These are phyloP conservation scores for Drosophila ustulata DNA, from an alignment of 2,888 invertebrate species.

Conservation along the genomic window DNA sequence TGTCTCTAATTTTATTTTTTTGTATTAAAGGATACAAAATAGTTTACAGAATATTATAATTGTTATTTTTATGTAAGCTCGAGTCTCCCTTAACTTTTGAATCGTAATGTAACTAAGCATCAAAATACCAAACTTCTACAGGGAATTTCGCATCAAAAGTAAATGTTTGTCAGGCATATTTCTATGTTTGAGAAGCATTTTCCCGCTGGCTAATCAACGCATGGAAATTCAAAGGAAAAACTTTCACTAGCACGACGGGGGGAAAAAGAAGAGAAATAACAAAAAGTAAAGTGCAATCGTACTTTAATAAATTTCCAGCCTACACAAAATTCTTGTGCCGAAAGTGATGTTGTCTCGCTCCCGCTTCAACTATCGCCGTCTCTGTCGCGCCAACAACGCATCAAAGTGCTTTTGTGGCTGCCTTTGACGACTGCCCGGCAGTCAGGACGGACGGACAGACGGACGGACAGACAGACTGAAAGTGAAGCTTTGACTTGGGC, in stretches of 20 bases:
- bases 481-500: slow-evolving; percentile 45
- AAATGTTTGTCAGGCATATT: slow-evolving; percentile 14
- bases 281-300: background rate
- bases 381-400: background rate
- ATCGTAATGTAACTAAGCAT: too few relatives aligned
- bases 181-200: background rate
- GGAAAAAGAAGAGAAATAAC: too few relatives aligned
- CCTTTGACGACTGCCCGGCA: slow-evolving; percentile 2
- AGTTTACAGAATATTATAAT: too few relatives aligned
- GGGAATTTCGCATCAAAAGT: slow-evolving; percentile 22
- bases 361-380: background rate
- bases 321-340: background rate
- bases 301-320: slow-evolving; percentile 27
- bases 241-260: slow-evolving; percentile 2
- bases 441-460: background rate
- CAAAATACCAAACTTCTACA: too few relatives aligned
- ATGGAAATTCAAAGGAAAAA: slow-evolving; percentile 15
- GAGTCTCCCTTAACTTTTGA: too few relatives aligned
- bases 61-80: too few relatives aligned
- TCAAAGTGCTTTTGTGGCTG: slow-evolving; percentile 1
- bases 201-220: slow-evolving; percentile 10
- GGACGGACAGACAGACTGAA: slow-evolving; percentile 43
- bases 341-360: background rate
- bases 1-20: too few relatives aligned
- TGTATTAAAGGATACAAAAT: too few relatives aligned